Evolutionary conservation across 2,888 invertebrate species (phyloP), one percentile per base, ranked within the genome.

Genomic region (Chymomyza procnemis): DNA sequence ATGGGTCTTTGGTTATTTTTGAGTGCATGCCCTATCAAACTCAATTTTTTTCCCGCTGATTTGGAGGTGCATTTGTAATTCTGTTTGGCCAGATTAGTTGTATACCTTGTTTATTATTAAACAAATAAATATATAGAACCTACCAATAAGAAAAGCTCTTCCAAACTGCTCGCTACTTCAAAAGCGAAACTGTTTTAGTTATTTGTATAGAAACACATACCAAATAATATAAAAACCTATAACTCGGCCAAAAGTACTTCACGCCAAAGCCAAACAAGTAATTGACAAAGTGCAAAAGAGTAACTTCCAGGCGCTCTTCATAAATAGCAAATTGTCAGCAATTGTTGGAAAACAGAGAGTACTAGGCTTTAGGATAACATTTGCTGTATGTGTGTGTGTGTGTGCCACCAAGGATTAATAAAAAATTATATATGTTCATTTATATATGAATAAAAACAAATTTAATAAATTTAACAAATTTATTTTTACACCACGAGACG

Each of bases 401-500:
- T 48, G 60, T 71, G 66, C 56, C 68, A 73, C 60, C 41, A 46
- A 63, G 61, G 61, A 73, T 62, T 66, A 66, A 61, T 61, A 68
- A 70, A 64, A 75, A 73, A 59, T 56, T 48, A 73, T 71, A 41
- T 69, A 65, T 54, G 47, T 54, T 21, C 54, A n/a, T 18, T 54
- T 54, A 21, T 54, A 14, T 12, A 14, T 41, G 9, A 26, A 6
- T 21, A 60, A 64, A 64, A 69, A 69, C 46, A 71, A 41, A 9
- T 46, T 21, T 47, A 22, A 14, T n/a, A 57, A 16, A 46, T 69
- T 64, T 52, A 47, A 14, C 19, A 54, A 54, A 22, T 54, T 1
- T 54, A 54, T 54, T 54, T 41, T 54, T 19, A 22, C 21, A 54
- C 0, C n/a, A n/a, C 0, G 19, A 54, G 18, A 22, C n/a, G 50